Base-by-base conservation (phyloP, 2,113 vertebrate species). In the Ceyx cyanopectus region DNA sequence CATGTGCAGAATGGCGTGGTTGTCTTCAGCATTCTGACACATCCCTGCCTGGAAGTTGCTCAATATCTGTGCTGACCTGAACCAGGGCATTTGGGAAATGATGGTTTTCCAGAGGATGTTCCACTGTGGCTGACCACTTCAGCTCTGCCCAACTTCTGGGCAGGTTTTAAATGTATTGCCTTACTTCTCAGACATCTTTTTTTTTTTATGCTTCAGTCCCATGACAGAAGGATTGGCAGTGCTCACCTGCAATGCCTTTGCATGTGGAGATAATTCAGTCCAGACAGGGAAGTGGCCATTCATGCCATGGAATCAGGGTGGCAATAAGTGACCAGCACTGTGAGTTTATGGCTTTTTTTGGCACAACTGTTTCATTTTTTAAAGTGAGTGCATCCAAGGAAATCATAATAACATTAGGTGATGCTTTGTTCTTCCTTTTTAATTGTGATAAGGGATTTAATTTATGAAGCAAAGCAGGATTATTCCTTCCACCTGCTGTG, bases 1-100 rank as follows among this genome's bases (percentile, higher is more conserved):
- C 72, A 77, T 78, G 68, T 82, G 67, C 91, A 90, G 87, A 90
- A 46, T 69, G 67, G 32, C 43, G n/a, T 60, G 23, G 8, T 40
- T 85, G 1, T 88, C 85, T 63, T 83, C 82, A 95, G 76, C 83
- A 93, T 90, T 95, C 94, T 92, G 81, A 91, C 68, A 89, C 24
- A 61, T 85, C 48, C n/a, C 26, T 91, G 48, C 43, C 87, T 94
- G 12, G 20, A 95, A 93, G 76, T 75, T 62, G 51, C 81, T 92
- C 85, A 79, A 72, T 9, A 41, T 62, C 85, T 74, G 76, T 34
- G 53, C 60, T 88, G 92, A 81, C 92, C 84, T 65, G 61, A 40
- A 82, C 56, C 51, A 87, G 48, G 58, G 43, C 23, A 26, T 87
- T 90, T 1, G 1, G 78, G 75, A 94, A 94, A 61, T 92, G 48